Conservation (phyloP, 1,140 invertebrate species). For the Apis laboriosa region DNA sequence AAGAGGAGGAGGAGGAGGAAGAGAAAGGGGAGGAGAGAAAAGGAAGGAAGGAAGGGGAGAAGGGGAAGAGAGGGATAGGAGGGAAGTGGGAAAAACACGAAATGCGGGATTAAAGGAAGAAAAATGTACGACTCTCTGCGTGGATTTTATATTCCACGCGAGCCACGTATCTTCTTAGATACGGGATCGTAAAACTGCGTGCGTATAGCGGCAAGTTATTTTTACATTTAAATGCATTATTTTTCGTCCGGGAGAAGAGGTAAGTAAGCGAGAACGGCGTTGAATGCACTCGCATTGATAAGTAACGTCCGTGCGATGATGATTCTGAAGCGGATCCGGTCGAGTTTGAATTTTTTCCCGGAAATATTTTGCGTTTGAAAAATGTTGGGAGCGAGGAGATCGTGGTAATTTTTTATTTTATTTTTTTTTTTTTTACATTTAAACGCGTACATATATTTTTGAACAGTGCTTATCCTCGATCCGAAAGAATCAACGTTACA, state of each 20-base stretch:
- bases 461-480: too few species aligned
- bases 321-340: accelerated
- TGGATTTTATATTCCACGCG: conserved; percentile 28
- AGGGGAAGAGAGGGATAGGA: background rate
- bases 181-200: conserved; percentile 9
- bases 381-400: too few species aligned
- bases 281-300: background rate
- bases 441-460: too few species aligned
- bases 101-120: conserved; percentile 14
- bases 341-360: background rate
- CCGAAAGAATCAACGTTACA: too few species aligned
- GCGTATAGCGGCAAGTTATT: background rate
- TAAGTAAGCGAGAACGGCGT: background rate
- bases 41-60: background rate
- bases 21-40: too few species aligned
- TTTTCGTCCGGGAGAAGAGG: background rate
- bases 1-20: too few species aligned
- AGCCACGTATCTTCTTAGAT: conserved; percentile 16
- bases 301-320: background rate
- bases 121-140: conserved; percentile 11
- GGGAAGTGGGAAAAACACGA: background rate
- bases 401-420: too few species aligned
- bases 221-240: conserved; percentile 11
- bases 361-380: background rate
- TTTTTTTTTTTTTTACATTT: too few species aligned